A percentile compares a stretch with the other conserved stretches of the same genome.
Conservation (phyloP, 2,797 vertebrate species). For the Hephaestus fuliginosus region DNA sequence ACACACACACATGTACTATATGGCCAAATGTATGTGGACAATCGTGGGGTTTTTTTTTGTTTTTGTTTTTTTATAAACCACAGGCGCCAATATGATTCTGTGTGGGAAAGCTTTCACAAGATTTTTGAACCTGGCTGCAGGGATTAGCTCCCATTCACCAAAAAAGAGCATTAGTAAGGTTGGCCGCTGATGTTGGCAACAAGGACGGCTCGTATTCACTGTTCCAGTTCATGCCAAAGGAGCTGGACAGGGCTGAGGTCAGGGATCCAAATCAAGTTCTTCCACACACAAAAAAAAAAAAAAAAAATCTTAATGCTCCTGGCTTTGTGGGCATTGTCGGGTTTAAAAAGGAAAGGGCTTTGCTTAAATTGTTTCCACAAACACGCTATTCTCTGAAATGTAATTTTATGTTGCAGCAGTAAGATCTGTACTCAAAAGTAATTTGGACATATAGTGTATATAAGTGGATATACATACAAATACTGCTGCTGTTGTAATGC, state of each 20-base stretch:
- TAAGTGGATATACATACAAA: neutral
- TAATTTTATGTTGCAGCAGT: neutral
- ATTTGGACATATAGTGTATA: neutral
- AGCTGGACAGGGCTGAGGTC: neutral
- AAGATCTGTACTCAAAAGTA: neutral
- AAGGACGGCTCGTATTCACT: neutral
- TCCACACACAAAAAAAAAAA: neutral
- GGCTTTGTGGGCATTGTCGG: neutral
- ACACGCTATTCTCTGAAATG: neutral
- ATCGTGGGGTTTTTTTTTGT: too few relatives aligned
- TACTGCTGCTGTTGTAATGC: neutral
- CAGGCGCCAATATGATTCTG: neutral
- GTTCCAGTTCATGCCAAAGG: neutral
- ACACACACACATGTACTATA: constrained; percentile 14
- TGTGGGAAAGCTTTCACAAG: neutral
- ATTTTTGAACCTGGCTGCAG: neutral
- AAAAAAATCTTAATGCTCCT: neutral
- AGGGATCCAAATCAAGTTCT: neutral
- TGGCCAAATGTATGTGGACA: constrained; percentile 24
- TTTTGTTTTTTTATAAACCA: constrained; percentile 4
- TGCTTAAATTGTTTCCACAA: neutral
- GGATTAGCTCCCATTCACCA: neutral
- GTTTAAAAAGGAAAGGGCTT: neutral
- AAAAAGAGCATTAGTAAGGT: neutral
- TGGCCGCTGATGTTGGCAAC: neutral